Percentiles rank a stretch among this genome's conserved stretches.
These are phyloP conservation scores for Borostomias antarcticus DNA, from an alignment of 2,797 vertebrate species.

Conservation along the genomic window DNA sequence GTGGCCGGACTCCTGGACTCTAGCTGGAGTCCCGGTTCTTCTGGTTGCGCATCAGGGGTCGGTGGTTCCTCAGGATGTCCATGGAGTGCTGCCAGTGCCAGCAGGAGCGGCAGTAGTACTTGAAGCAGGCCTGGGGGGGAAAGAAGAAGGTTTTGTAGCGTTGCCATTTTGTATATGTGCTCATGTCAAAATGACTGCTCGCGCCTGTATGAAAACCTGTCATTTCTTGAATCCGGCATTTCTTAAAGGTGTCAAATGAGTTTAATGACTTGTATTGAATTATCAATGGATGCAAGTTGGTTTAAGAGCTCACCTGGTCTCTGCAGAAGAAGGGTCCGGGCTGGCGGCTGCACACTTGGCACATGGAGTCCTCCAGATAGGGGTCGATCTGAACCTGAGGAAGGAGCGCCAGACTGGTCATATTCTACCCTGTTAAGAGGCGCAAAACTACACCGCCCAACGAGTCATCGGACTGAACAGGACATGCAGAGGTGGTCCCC, in stretches of 20 bases:
- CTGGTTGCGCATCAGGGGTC: conserved; percentile 98
- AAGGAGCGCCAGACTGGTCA: not conserved
- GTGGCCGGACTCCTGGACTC: conserved; percentile 48
- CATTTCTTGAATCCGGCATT: too few relatives aligned
- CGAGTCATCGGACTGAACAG: not conserved
- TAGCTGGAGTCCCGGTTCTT: conserved; percentile 96
- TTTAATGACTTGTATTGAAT: not conserved
- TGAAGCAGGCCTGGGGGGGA: conserved; percentile 90
- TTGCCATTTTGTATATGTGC: not conserved
- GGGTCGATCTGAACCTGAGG: conserved; percentile 96
- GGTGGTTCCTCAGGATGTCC: conserved; percentile 95
- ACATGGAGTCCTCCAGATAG: conserved; percentile 96
- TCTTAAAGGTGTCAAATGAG: too few relatives aligned
- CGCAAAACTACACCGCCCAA: not conserved
- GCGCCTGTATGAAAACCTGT: too few relatives aligned
- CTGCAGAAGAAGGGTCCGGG: conserved; percentile 98
- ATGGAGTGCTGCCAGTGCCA: conserved; percentile 99
- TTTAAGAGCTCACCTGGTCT: conserved; percentile 85
- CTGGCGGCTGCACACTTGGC: conserved; percentile 92
- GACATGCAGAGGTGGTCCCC: too few relatives aligned
- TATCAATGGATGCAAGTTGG: not conserved
- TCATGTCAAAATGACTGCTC: not conserved
- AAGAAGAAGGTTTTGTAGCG: not conserved
- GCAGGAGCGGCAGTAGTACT: conserved; percentile 98
- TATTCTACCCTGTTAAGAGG: too few relatives aligned